phyloP scores from a whole-genome alignment of 1,140 invertebrate species.

The Papilio glaucus region DNA sequence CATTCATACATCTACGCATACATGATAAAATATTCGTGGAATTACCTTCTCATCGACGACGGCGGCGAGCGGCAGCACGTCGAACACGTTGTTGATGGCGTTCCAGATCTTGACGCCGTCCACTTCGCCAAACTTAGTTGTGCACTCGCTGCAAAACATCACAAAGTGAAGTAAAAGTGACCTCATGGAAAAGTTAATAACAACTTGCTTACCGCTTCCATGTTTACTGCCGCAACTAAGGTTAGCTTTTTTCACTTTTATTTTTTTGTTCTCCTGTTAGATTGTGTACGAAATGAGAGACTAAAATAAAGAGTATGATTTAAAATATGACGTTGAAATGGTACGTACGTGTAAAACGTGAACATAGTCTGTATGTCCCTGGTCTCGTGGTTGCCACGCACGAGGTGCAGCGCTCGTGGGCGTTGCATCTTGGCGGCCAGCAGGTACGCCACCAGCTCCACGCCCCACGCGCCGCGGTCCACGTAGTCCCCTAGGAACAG shows the following conservation, averaged over 20 bases:
- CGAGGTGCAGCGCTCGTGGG: conserved; percentile 84
- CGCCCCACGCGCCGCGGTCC: conserved; percentile 85
- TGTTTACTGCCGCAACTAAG: background rate
- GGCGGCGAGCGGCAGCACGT: conserved; percentile 88
- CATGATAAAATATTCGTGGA: background rate
- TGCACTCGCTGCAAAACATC: conserved; percentile 83
- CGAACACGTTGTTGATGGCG: conserved; percentile 88
- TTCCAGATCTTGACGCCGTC: conserved; percentile 87
- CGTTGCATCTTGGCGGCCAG: conserved; percentile 86
- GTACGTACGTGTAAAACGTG: conserved; percentile 86
- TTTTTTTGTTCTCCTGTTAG: no score
- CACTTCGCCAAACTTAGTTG: conserved; percentile 86
- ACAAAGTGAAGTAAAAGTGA: background rate
- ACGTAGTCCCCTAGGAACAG: conserved; percentile 89
- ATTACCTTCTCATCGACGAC: conserved; percentile 86
- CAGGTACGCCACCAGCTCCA: conserved; percentile 87
- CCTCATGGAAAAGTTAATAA: no score
- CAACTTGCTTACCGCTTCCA: no score
- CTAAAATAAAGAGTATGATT: no score
- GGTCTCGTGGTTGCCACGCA: conserved; percentile 88
- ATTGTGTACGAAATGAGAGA: no score
- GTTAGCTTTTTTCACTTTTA: no score
- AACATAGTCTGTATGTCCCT: conserved; percentile 88
- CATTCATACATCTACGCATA: no score
- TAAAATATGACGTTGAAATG: background rate